Evolutionary conservation across 2,797 vertebrate species (phyloP).

Genomic region (Tinamus major): DNA sequence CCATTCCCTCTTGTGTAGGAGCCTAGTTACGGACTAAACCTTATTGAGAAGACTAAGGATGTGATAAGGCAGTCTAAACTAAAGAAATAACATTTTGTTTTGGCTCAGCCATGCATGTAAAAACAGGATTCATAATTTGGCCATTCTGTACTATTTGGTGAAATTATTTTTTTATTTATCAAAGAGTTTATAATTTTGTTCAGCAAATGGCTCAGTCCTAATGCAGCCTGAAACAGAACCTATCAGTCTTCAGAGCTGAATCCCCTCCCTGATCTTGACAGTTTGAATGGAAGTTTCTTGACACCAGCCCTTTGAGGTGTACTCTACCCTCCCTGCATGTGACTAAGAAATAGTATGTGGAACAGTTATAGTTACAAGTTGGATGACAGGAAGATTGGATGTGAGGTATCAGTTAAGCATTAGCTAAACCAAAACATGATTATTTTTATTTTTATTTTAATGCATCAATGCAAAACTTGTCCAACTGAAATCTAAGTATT

Average conservation of each 20-base stretch:
- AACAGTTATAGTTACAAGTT: neutral
- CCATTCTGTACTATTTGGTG: neutral
- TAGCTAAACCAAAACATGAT: neutral
- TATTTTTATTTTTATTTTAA: neutral
- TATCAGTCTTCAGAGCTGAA: neutral
- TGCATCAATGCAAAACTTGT: neutral
- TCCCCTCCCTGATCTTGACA: neutral
- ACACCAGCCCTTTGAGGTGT: neutral
- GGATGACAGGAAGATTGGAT: neutral
- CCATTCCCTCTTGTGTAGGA: neutral
- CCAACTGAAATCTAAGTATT: neutral
- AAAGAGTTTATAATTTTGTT: neutral
- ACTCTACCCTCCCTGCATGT: neutral
- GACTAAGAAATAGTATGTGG: neutral
- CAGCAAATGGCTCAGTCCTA: neutral
- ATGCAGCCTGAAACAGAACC: neutral
- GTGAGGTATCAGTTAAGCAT: neutral
- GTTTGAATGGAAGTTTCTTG: neutral
- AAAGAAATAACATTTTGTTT: constrained; percentile 39
- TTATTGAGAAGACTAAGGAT: constrained; percentile 7
- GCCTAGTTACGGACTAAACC: neutral
- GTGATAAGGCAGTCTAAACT: neutral
- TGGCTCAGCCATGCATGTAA: neutral
- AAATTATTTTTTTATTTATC: neutral
- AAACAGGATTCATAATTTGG: neutral